These are phyloP conservation scores for Anguilla rostrata DNA, from an alignment of 2,113 vertebrate species.

Conservation along the genomic window DNA sequence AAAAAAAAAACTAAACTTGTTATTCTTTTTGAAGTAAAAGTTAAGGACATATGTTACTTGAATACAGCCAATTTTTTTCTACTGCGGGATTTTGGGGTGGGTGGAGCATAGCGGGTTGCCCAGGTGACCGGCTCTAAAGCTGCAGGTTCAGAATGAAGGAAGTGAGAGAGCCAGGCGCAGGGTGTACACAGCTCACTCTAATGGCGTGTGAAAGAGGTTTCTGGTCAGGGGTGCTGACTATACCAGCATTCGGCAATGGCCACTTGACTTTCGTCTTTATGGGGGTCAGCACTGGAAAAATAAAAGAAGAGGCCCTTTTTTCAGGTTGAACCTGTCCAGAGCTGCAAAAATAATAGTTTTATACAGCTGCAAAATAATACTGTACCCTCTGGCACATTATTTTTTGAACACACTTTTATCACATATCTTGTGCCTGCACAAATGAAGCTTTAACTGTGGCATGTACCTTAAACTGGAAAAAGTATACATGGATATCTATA, in stretches of 20 bases:
- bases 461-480: no score
- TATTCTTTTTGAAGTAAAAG: no score
- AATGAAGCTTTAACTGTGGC: no score
- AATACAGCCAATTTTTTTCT: no score
- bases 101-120: background rate
- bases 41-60: no score
- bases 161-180: background rate
- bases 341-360: background rate
- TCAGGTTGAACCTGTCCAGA: background rate
- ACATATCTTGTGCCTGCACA: background rate
- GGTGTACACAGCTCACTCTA: background rate
- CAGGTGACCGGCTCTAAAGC: background rate
- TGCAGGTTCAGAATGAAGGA: background rate
- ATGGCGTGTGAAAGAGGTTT: conserved; percentile 16
- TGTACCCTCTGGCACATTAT: background rate
- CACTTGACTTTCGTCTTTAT: conserved; percentile 8
- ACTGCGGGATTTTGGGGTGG: no score
- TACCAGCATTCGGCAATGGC: background rate
- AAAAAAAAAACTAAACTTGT: no score
- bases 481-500: no score
- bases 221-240: background rate
- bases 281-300: conserved; percentile 12
- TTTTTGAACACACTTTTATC: background rate
- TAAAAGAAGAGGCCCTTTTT: background rate
- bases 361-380: background rate